Conservation (phyloP, 2,797 vertebrate genomes). For the Leptatherina wallacei region DNA sequence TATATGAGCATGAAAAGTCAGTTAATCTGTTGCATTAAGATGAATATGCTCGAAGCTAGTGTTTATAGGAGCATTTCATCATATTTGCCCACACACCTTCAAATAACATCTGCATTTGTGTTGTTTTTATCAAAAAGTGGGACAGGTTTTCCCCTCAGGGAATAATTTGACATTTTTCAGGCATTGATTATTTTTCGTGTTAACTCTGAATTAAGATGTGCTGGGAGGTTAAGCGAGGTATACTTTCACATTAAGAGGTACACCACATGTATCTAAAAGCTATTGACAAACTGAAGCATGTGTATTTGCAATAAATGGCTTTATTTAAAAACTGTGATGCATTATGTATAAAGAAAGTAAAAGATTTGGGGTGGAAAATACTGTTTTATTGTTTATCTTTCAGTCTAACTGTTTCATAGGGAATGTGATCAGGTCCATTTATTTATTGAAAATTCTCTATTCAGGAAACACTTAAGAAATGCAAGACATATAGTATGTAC, state of each 20-base stretch:
- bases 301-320: not conserved
- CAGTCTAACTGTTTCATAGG: constrained; percentile 4
- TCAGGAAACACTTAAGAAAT: not conserved
- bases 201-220: not conserved
- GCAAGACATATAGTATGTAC: not conserved
- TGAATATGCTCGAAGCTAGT: constrained; percentile 1
- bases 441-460: not conserved
- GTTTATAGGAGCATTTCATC: constrained; percentile 8
- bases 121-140: not conserved
- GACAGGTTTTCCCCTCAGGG: not conserved
- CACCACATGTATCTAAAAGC: not conserved
- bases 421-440: not conserved
- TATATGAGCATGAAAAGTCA: constrained; percentile 21
- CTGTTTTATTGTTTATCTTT: not conserved
- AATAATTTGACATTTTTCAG: constrained; percentile 5
- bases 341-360: not conserved
- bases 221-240: not conserved
- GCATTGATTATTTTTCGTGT: not conserved
- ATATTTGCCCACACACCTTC: not conserved
- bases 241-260: constrained; percentile 11
- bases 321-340: not conserved
- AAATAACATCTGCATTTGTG: not conserved
- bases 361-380: not conserved
- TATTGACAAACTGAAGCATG: not conserved
- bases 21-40: constrained; percentile 16